Percentiles rank a stretch among this genome's conserved stretches.
These are phyloP conservation scores for Eufriesea mexicana DNA, from an alignment of 1,140 invertebrate genomes.

Conservation along the genomic window DNA sequence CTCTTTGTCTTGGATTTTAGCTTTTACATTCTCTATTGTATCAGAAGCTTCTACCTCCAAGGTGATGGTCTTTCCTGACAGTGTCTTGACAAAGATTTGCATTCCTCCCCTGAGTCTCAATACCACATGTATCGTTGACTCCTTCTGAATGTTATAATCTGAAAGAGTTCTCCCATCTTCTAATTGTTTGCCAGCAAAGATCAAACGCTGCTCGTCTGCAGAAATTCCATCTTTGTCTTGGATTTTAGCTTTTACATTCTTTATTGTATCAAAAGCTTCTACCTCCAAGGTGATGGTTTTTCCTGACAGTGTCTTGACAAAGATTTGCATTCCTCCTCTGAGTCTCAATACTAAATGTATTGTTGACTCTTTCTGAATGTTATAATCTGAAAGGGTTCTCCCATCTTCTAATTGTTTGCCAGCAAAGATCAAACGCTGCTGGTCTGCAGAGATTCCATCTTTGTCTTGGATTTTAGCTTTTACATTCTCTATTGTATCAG, in stretches of 20 bases:
- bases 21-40: too few relatives aligned
- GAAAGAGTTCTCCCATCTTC: conserved; percentile 23
- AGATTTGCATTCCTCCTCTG: conserved; percentile 38
- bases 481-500: conserved; percentile 84
- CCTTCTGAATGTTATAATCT: conserved; percentile 66
- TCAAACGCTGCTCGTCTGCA: neutral
- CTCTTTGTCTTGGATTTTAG: conserved; percentile 84
- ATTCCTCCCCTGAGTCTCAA: conserved; percentile 72
- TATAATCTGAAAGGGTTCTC: conserved; percentile 19
- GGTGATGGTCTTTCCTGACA: too few relatives aligned
- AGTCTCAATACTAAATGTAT: conserved; percentile 28
- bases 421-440: conserved; percentile 31
- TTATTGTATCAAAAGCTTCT: conserved; percentile 72
- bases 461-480: conserved; percentile 74
- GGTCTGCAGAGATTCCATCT: conserved; percentile 71
- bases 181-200: neutral
- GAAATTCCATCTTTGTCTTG: too few relatives aligned
- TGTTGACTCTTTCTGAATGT: conserved; percentile 80
- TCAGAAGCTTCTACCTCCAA: too few relatives aligned
- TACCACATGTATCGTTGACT: neutral
- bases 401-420: conserved; percentile 26
- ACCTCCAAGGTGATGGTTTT: conserved; percentile 85
- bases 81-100: conserved; percentile 85
- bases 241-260: too few relatives aligned
- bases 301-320: conserved; percentile 10